Evolutionary conservation across 92 coral and sea anemone species (phyloP).

Genomic region (Chrysogorgia sp.): DNA sequence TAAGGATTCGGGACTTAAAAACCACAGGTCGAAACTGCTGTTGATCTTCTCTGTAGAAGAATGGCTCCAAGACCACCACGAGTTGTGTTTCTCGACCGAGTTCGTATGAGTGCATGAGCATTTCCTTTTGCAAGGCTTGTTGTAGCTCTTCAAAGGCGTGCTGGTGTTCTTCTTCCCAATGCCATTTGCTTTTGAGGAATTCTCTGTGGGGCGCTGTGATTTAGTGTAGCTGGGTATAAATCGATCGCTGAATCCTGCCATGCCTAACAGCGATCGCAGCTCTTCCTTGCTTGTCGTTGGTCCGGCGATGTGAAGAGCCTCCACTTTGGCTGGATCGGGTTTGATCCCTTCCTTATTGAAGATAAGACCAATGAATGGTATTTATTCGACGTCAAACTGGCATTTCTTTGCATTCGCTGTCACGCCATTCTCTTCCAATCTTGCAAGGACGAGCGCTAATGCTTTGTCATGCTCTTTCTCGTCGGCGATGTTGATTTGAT

Average conservation of each 20-base stretch:
- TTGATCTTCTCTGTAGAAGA: neutral
- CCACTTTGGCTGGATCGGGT: neutral
- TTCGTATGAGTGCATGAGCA: conserved; percentile 3
- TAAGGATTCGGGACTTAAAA: conserved; percentile 12
- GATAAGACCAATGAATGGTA: no score
- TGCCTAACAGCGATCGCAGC: conserved; percentile 10
- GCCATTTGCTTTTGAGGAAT: neutral
- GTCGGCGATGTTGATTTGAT: conserved; percentile 7
- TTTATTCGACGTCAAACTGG: neutral
- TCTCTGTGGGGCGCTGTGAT: conserved; percentile 13
- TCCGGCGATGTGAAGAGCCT: conserved; percentile 15
- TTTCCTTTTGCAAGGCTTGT: conserved; percentile 16
- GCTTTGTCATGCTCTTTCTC: conserved; percentile 27
- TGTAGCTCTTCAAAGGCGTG: conserved; percentile 11
- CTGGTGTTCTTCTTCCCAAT: conserved; percentile 10
- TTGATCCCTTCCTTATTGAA: no score
- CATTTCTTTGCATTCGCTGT: neutral
- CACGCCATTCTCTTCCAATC: neutral
- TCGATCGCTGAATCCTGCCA: conserved; percentile 24
- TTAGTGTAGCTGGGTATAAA: conserved; percentile 14
- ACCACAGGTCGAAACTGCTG: conserved; percentile 6
- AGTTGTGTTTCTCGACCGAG: neutral
- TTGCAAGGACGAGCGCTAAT: neutral
- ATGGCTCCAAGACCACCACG: no score
- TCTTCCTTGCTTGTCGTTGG: conserved; percentile 3